A percentile compares a stretch with the other conserved stretches of the same genome.
Conservation (phyloP, 2,113 vertebrate genomes). For the Narcine bancroftii region DNA sequence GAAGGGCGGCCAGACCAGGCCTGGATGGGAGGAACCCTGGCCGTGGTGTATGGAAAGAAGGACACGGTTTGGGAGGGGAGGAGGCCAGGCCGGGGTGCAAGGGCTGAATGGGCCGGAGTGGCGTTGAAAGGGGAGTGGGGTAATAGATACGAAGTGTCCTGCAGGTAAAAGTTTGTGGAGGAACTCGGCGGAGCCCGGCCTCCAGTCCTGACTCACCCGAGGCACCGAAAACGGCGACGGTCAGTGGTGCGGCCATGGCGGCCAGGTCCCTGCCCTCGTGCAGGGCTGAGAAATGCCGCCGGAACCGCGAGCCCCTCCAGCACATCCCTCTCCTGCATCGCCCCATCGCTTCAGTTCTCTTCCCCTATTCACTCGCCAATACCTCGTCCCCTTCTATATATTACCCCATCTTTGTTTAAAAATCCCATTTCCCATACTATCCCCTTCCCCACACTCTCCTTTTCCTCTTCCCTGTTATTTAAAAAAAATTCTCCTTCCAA, state of each 20-base stretch:
- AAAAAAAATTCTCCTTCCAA: too few species aligned
- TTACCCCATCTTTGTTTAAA: too few species aligned
- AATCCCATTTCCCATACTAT: not conserved
- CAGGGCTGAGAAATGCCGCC: too few species aligned
- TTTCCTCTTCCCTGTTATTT: not conserved
- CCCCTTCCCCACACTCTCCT: not conserved
- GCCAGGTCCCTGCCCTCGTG: too few species aligned
- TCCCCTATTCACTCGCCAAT: not conserved
- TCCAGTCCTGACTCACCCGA: not conserved
- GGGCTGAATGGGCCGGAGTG: not conserved
- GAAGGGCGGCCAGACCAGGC: too few species aligned
- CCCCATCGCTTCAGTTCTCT: not conserved
- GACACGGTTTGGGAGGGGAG: not conserved
- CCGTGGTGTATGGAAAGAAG: not conserved
- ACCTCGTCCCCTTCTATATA: not conserved
- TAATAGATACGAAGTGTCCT: not conserved
- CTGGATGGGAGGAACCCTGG: not conserved
- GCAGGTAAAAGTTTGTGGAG: too few species aligned
- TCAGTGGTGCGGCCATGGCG: not conserved
- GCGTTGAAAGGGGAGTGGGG: not conserved
- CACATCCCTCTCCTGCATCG: fast-evolving
- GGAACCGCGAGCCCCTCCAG: too few species aligned
- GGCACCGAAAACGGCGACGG: not conserved
- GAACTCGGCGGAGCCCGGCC: not conserved
- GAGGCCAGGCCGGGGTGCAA: not conserved